Conservation (phyloP, 1,140 invertebrate species). For the Drosophila saltans region DNA sequence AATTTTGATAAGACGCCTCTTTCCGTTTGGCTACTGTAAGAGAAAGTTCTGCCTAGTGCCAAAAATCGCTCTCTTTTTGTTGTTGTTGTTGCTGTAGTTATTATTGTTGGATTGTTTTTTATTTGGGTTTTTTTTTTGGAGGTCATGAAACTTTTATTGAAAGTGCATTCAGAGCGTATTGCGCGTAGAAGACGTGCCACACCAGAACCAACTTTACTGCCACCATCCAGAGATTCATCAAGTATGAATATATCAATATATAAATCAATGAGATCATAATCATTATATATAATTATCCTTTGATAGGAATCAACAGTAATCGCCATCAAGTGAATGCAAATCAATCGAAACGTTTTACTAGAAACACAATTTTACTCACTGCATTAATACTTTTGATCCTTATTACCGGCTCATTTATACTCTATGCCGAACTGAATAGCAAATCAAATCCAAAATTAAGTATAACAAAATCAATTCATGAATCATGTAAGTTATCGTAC, state of each 20-base stretch:
- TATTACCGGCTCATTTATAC: slow-evolving; percentile 47
- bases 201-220: slow-evolving; percentile 42
- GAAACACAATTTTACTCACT: slow-evolving; percentile 60
- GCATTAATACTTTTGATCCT: slow-evolving; percentile 64
- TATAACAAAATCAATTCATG: slow-evolving; percentile 52
- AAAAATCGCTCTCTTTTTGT: not conserved
- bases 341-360: slow-evolving; percentile 50
- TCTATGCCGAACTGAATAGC: slow-evolving; percentile 61
- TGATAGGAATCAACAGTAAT: slow-evolving; percentile 64
- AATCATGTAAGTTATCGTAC: slow-evolving; percentile 72
- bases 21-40: slow-evolving; percentile 13
- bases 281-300: not conserved
- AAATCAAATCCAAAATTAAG: not conserved
- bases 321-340: slow-evolving; percentile 33
- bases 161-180: slow-evolving; percentile 77
- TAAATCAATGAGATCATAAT: not conserved
- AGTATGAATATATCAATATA: slow-evolving; percentile 14
- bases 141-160: slow-evolving; percentile 75
- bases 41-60: slow-evolving; percentile 8
- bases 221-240: slow-evolving; percentile 42
- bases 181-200: slow-evolving; percentile 66
- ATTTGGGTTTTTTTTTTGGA: not conserved
- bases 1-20: slow-evolving; percentile 38
- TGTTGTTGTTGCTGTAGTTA: not conserved
- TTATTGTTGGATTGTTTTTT: too few species aligned